These are phyloP conservation scores for Heteromurus nitidus DNA, from an alignment of 2,888 invertebrate species.

Conservation along the genomic window DNA sequence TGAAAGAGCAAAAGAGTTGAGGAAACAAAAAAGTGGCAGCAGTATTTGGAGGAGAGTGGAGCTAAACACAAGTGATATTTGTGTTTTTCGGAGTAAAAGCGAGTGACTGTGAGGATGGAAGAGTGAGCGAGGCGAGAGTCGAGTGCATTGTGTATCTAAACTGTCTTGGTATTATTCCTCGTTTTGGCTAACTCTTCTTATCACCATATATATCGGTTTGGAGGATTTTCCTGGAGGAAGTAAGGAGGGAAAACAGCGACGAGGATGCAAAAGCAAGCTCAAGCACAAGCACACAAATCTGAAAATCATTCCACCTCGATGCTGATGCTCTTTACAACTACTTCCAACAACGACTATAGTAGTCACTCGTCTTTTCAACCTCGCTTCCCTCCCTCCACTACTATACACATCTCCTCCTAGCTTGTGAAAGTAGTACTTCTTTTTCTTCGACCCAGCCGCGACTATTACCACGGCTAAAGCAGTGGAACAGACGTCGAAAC, in stretches of 20 bases:
- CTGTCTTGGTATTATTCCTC: conserved; percentile 51
- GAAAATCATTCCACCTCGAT: conserved; percentile 61
- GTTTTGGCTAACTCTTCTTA: conserved; percentile 30
- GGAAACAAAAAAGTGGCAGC: not conserved
- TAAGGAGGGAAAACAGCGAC: no score
- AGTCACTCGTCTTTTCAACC: conserved; percentile 27
- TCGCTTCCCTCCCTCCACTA: conserved; percentile 7
- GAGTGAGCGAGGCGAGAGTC: not conserved
- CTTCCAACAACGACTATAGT: conserved; percentile 35
- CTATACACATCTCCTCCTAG: not conserved
- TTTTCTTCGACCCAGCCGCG: not conserved
- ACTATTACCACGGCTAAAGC: conserved; percentile 34
- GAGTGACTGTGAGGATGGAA: conserved; percentile 9
- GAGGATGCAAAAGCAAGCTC: conserved; percentile 16
- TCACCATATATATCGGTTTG: conserved; percentile 23
- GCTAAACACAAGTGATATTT: conserved; percentile 19
- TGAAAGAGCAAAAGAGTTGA: conserved; percentile 25
- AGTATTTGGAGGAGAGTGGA: not conserved
- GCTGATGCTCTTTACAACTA: conserved; percentile 58
- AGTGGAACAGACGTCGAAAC: conserved; percentile 53
- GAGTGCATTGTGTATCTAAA: conserved; percentile 33
- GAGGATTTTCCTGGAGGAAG: conserved; percentile 6
- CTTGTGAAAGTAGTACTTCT: conserved; percentile 11
- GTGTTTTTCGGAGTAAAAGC: no score
- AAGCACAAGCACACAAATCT: conserved; percentile 52